Base-by-base conservation (phyloP, 1,140 invertebrate species). In the Papilio aristodemus region DNA sequence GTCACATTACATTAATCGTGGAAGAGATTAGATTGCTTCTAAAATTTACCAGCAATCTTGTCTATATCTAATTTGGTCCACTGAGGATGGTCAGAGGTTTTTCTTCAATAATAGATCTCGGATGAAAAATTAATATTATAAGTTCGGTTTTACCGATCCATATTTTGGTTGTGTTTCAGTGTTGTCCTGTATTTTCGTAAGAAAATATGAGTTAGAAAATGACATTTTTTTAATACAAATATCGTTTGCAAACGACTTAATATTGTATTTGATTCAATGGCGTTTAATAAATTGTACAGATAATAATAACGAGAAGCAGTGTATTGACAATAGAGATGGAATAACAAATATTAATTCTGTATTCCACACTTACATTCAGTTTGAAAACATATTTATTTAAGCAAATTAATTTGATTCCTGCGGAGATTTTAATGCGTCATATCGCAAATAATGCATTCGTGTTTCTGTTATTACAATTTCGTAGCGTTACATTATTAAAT, bases 331-430 rank as follows among this genome's bases (percentile, higher is more conserved):
- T 54, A 54, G 46, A 54, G 46, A 54, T 54, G 46, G 19, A 54
- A 54, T 54, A 2, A 54, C 46, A 54, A 54, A 13, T 25, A 54
- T 54, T 54, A 54, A 54, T 11, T 54, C 19, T 54, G 46, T 54
- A 54, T 25, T 22, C 46, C 46, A 19, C 46, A 54, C 46, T 54
- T 54, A 54, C 46, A 54, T 54, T 54, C 9, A 11, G 46, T 54
- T 54, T 54, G 46, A 22, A 54, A 54, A 6, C 46, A 19, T 54
- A 54, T 54, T 54, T 54, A 22, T 54, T 54, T 54, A 54, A 25
- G 46, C 46, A 25, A 54, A 54, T 54, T 54, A 54, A 54, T 54
- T 54, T 54, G 19, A 22, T 54, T 54, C 46, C 46, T 54, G 46
- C 10, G 19, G 46, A 54, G 17, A 54, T 54, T 54, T 54, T 54